Base-by-base conservation (phyloP, 2,888 invertebrate species). In the Brenthis ino region DNA sequence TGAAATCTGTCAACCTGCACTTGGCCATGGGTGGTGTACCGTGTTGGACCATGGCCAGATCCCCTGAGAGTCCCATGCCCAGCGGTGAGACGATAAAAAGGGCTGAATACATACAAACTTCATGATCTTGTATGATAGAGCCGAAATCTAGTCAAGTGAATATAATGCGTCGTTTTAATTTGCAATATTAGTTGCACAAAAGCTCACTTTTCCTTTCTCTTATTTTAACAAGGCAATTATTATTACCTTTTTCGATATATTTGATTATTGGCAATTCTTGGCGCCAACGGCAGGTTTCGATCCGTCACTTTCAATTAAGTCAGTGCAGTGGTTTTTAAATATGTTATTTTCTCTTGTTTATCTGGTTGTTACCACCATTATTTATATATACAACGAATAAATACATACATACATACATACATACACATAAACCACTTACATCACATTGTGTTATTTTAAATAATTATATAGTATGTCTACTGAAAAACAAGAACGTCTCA, bases 281-380 rank as follows among this genome's bases (percentile, higher is more conserved):
- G 67, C 67, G 67, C 67, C 67, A 67, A n/a, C 51, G 55, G 55
- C 67, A 63, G 67, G 61, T 63, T 65, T 60, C 8, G 37, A 43
- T 51, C 55, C 43, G 66, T 66, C 66, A 60, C 47, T 54, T 66
- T 54, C 53, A 60, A 66, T 66, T 67, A 67, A 63, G 16, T 50
- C n/a, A 12, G 50, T 16, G 12, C 5, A 28, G 48, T 50, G 28
- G 12, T 12, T 60, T 48, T 28, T 48, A 60, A 50, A 48, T 48
- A 28, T 50, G 28, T 50, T 4, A 60, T 60, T 60, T 28, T 50
- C n/a, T 60, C 0, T 28, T 20, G 50, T 28, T 28, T 0, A 28
- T 28, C 28, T 28, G 47, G 14, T 12, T 13, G 1, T 0, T 50
- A 12, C 28, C 1, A 60, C 50, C 24, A 50, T 56, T 2, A 20